Conservation (phyloP, 37 sponge, comb jelly and placozoan species). For the Chondrosia reniformis region DNA sequence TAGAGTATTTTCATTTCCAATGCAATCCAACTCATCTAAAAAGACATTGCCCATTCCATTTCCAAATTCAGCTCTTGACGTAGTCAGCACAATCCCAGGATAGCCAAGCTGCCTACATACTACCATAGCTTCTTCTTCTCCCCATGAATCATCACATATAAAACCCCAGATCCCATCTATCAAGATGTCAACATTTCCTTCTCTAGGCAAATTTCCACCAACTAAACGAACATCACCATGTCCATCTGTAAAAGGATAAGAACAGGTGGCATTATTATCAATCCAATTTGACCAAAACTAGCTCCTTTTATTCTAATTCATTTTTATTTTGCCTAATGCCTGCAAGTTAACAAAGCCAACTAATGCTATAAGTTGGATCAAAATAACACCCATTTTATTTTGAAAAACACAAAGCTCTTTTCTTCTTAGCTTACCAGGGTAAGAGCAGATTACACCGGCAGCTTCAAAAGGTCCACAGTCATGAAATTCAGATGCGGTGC, state of each 20-base stretch:
- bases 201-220: not conserved
- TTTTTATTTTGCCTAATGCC: no score
- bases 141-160: constrained; percentile 56
- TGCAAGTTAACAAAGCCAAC: no score
- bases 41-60: not conserved
- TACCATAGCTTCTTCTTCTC: constrained; percentile 48
- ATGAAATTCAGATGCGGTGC: not conserved
- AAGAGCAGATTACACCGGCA: constrained; percentile 28
- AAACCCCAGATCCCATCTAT: constrained; percentile 17
- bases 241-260: no score
- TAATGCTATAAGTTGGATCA: no score
- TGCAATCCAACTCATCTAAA: not conserved
- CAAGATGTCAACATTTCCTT: constrained; percentile 23
- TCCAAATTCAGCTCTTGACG: not conserved
- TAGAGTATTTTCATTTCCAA: constrained; percentile 7
- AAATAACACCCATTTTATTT: no score
- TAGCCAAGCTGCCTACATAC: constrained; percentile 30
- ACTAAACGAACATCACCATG: constrained; percentile 8
- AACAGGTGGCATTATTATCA: no score
- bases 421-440: no score
- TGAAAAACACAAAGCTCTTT: no score
- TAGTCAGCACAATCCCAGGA: not conserved
- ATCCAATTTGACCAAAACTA: no score
- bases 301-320: no score
- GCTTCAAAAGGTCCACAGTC: constrained; percentile 6